phyloP scores from a whole-genome alignment of 2,113 vertebrate species.

The Elaphurus davidianus region DNA sequence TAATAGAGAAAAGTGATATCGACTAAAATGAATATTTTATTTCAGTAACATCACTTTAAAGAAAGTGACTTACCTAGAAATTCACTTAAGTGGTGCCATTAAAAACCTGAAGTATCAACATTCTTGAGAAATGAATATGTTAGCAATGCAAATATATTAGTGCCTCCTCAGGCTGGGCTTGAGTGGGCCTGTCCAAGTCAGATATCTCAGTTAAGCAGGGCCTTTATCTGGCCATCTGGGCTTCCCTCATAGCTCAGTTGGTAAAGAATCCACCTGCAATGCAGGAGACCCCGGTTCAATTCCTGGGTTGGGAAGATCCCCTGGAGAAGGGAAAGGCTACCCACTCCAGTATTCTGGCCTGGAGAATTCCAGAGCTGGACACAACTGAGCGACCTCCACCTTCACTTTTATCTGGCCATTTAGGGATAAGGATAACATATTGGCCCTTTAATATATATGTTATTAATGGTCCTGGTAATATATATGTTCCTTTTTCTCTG shows the following conservation, averaged over 20 bases:
- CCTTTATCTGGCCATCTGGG: not conserved
- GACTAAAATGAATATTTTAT: slow-evolving; percentile 21
- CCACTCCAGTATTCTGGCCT: not conserved
- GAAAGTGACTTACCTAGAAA: slow-evolving; percentile 40
- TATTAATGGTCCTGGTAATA: not conserved
- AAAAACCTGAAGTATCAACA: slow-evolving; percentile 35
- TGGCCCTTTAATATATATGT: not conserved
- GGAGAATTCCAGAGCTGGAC: not conserved
- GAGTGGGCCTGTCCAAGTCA: not conserved
- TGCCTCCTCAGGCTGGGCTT: not conserved
- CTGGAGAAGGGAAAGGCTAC: not conserved
- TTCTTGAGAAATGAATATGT: not conserved
- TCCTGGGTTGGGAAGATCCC: not conserved
- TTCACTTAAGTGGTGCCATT: not conserved
- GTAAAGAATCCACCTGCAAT: not conserved
- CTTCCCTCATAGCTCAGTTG: not conserved
- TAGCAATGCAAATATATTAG: not conserved
- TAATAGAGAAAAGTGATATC: not conserved
- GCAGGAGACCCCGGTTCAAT: not conserved
- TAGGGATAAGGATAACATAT: not conserved
- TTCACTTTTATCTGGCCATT: not conserved
- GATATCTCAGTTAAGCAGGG: not conserved
- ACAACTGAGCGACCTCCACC: not conserved
- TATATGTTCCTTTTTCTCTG: not conserved
- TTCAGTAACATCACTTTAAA: slow-evolving; percentile 23